A percentile compares a stretch with the other conserved stretches of the same genome.
Evolutionary conservation across 2,113 vertebrate genomes (phyloP).

Genomic region (Pagrus major): DNA sequence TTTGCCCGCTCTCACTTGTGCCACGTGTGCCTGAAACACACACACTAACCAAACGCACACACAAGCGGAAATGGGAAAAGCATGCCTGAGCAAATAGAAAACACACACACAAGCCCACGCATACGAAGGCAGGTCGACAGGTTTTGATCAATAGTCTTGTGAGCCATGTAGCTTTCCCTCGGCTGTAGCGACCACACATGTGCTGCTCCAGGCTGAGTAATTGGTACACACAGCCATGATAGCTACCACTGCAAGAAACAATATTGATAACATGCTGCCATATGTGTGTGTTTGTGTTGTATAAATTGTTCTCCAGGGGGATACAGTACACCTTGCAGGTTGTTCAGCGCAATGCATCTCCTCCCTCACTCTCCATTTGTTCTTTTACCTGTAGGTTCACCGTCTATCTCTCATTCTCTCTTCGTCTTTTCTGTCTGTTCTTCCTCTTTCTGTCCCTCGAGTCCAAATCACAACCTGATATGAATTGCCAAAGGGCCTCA

Average conservation of each 20-base stretch:
- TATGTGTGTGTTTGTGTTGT: slow-evolving; percentile 31
- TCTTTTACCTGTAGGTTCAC: slow-evolving; percentile 2
- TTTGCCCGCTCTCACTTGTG: slow-evolving; percentile 50
- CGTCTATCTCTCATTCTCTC: neutral
- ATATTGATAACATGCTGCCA: slow-evolving; percentile 71
- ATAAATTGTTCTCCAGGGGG: slow-evolving; percentile 60
- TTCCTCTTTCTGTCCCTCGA: neutral
- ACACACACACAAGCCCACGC: slow-evolving; percentile 1
- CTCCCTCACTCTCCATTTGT: slow-evolving; percentile 13
- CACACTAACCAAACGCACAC: slow-evolving; percentile 18
- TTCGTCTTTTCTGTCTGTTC: neutral
- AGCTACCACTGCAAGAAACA: slow-evolving; percentile 62
- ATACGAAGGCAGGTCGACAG: slow-evolving; percentile 23
- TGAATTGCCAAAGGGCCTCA: slow-evolving; percentile 18
- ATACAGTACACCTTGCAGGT: slow-evolving; percentile 48
- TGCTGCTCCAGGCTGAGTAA: slow-evolving; percentile 69
- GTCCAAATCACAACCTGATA: slow-evolving; percentile 23
- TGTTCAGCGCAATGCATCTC: slow-evolving; percentile 18
- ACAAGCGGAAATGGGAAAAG: slow-evolving; percentile 21
- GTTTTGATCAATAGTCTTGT: slow-evolving; percentile 75
- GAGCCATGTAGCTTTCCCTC: slow-evolving; percentile 53
- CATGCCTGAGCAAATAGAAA: neutral
- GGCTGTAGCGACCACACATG: slow-evolving; percentile 59
- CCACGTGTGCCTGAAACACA: slow-evolving; percentile 27
- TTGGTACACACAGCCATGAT: slow-evolving; percentile 65